These are phyloP conservation scores for Piprites chloris DNA, from an alignment of 2,113 vertebrate species.

Conservation along the genomic window DNA sequence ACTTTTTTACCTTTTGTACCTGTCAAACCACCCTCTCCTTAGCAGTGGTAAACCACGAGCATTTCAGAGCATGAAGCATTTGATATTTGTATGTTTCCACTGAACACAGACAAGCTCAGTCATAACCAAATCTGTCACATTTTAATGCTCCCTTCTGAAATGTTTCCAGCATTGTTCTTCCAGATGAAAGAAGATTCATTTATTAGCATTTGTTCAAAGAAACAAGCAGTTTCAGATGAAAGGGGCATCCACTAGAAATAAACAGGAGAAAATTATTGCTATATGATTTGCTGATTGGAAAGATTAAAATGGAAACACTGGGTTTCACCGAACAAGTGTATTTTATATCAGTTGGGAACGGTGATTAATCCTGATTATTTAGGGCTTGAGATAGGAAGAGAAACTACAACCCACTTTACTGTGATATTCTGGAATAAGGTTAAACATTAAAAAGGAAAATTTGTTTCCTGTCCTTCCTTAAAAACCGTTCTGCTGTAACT, in stretches of 20 bases:
- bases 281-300: neutral
- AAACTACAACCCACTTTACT: neutral
- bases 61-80: neutral
- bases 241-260: neutral
- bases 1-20: neutral
- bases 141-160: neutral
- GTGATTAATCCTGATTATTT: neutral
- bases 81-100: neutral
- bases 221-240: neutral
- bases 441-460: neutral
- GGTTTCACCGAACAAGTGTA: neutral
- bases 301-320: neutral
- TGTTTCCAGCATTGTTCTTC: neutral
- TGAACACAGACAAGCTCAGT: neutral
- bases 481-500: neutral
- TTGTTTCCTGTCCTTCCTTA: neutral
- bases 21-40: neutral
- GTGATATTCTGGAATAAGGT: neutral
- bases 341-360: neutral
- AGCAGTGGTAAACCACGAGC: accelerated
- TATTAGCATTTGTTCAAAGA: neutral
- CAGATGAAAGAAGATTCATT: neutral
- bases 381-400: accelerated
- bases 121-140: neutral
- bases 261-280: neutral